Evolutionary conservation across 2,113 vertebrate genomes (phyloP), one percentile per base, ranked within the genome.

Genomic region (Vulpes ferrilata): DNA sequence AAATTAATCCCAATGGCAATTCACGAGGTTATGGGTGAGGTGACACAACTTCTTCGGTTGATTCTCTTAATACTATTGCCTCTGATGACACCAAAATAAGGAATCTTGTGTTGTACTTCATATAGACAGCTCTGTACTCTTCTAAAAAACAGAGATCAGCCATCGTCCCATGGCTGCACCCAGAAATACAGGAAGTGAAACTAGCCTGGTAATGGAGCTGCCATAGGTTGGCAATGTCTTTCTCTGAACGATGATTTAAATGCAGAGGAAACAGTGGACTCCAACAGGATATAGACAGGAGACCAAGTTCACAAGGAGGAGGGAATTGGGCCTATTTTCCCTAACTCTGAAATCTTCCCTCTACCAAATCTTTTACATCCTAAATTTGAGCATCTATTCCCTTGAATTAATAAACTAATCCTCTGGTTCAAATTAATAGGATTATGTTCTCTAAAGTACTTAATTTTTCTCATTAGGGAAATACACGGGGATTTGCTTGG

Each of bases 381-480:
- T 79, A 82, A 67, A 74, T n/a, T 43, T 7, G 76, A 87, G 62
- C 10, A 7, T 69, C 17, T 57, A 90, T 90, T 51, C 32, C n/a
- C 27, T 78, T 93, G 74, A 59, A 76, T 84, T 23, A 84, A 74
- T 90, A 91, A 67, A 69, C 11, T 48, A 59, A 94, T 90, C 71
- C 35, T 59, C 76, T 82, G 35, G 27, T 53, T 64, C 60, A 74
- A 60, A 91, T 59, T 51, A 95, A 93, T 25, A 17, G 22, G 23
- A 85, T 90, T 80, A 30, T 69, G 81, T 89, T 93, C 71, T 65
- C 53, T 69, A 38, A 84, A 73, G 19, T 25, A 51, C 38, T 87
- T 91, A 53, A 62, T 78, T 88, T 93, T 95, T 84, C 25, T 90
- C 25, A 55, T 88, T 78, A 51, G 15, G 55, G 51, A 95, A 96